phyloP scores from a whole-genome alignment of 2,797 vertebrate species.

The Hozukius guyotensis region DNA sequence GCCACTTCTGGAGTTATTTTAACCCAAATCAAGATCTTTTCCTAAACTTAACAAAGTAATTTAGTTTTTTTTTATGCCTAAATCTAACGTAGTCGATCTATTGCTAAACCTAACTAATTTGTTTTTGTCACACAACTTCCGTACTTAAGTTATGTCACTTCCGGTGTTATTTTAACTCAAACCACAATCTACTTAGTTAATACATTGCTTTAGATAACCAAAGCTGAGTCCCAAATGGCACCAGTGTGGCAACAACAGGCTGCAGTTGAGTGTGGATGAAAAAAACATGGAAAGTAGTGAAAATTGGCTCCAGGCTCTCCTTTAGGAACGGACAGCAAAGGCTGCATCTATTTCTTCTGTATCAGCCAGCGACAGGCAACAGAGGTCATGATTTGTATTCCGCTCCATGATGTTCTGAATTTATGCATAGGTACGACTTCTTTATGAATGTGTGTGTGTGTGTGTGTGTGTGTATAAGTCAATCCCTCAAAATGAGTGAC shows the following conservation, averaged over 20 bases:
- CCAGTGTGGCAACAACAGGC: background rate
- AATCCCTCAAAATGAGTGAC: conserved; percentile 54
- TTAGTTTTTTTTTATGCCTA: no score
- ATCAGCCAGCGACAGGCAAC: conserved; percentile 45
- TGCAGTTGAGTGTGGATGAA: background rate
- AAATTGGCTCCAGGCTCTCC: conserved; percentile 30
- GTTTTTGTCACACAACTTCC: no score
- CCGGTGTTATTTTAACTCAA: no score
- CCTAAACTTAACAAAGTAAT: no score
- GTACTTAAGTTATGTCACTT: no score
- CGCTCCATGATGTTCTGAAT: conserved; percentile 30
- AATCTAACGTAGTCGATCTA: no score
- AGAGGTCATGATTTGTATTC: conserved; percentile 72
- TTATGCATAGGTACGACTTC: conserved; percentile 64
- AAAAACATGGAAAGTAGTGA: conserved; percentile 6
- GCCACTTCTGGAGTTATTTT: fast-evolving
- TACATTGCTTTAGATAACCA: background rate
- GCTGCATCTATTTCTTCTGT: conserved; percentile 52
- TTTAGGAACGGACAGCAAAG: conserved; percentile 20
- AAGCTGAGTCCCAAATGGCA: background rate
- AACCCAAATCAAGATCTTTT: no score
- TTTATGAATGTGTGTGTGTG: conserved; percentile 17
- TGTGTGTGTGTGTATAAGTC: conserved; percentile 25
- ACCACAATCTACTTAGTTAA: background rate
- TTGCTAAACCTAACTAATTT: no score